Evolutionary conservation across 2,113 vertebrate genomes (phyloP), one percentile per base, ranked within the genome.

Genomic region (Lophura nycthemera): DNA sequence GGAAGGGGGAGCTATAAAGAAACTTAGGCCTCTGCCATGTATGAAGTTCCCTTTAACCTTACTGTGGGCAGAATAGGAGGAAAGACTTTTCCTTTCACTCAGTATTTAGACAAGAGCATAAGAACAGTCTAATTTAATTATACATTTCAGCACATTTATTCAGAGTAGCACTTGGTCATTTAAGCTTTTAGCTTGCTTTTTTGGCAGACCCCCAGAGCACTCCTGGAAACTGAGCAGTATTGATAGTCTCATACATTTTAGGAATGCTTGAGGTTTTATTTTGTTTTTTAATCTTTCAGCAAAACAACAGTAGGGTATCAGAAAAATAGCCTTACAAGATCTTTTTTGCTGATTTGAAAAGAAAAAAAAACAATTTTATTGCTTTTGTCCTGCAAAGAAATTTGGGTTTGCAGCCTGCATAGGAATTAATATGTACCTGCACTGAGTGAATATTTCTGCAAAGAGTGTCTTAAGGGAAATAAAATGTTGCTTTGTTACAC

Each of bases 201-300:
- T n/a, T 32, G 59, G 30, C 63, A 82, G 61, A 16, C 6, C 34
- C 50, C 36, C 7, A 11, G 75, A 76, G 36, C 8, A 11, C 20
- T 92, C 57, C 40, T 70, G 27, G 67, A 83, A 85, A 80, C 38
- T 16, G n/a, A 89, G 10, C 29, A 27, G 32, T 65, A n/a, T 88
- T 10, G 6, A 40, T 84, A 72, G 25, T 65, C 47, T 91, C 34
- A 43, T 5, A 36, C n/a, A 59, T 63, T 89, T 73, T 79, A 83
- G 67, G 54, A 59, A 48, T 59, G 47, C 16, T 92, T 92, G 34
- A 72, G 19, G 16, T 90, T 93, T 30, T 29, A 15, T 83, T 92
- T 86, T 86, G 45, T 59, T 89, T 86, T 83, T 78, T 67, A 64
- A 48, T 83, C 43, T 92, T 86, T 67, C 38, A 89, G 38, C 66